phyloP scores from a whole-genome alignment of 2,797 vertebrate species.

The Mallotus villosus region DNA sequence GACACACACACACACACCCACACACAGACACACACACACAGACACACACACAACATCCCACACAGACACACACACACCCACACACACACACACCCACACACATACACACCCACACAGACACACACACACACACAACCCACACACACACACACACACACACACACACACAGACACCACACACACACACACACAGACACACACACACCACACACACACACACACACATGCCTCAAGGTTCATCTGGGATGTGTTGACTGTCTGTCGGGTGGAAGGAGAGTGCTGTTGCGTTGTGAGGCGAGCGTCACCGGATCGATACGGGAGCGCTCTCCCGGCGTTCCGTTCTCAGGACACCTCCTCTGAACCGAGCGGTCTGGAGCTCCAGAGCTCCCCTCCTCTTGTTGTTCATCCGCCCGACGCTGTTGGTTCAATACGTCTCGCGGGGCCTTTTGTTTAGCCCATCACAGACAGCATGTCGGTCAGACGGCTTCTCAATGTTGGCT shows the following conservation, averaged over 20 bases:
- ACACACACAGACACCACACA: background rate
- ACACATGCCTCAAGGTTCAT: constrained; percentile 60
- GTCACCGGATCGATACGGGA: constrained; percentile 69
- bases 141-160: constrained; percentile 23
- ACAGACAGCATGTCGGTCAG: constrained; percentile 41
- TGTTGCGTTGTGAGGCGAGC: constrained; percentile 67
- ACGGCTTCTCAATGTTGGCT: constrained; percentile 49
- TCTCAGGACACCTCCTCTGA: constrained; percentile 67
- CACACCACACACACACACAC: too few relatives aligned
- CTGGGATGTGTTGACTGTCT: constrained; percentile 62
- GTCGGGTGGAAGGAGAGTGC: constrained; percentile 68
- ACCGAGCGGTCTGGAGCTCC: constrained; percentile 71
- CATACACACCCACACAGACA: constrained; percentile 22
- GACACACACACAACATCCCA: background rate
- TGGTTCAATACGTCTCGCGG: constrained; percentile 74
- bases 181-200: constrained; percentile 23
- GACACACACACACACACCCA: background rate
- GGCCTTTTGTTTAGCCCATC: constrained; percentile 58
- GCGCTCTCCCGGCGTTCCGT: constrained; percentile 65
- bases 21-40: constrained; percentile 29
- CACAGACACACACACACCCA: constrained; percentile 16
- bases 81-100: constrained; percentile 12
- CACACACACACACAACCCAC: background rate
- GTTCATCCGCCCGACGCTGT: constrained; percentile 67
- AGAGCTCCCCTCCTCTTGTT: constrained; percentile 66